phyloP scores from a whole-genome alignment of 2,113 vertebrate genomes.

The Nycticryphes semicollaris region DNA sequence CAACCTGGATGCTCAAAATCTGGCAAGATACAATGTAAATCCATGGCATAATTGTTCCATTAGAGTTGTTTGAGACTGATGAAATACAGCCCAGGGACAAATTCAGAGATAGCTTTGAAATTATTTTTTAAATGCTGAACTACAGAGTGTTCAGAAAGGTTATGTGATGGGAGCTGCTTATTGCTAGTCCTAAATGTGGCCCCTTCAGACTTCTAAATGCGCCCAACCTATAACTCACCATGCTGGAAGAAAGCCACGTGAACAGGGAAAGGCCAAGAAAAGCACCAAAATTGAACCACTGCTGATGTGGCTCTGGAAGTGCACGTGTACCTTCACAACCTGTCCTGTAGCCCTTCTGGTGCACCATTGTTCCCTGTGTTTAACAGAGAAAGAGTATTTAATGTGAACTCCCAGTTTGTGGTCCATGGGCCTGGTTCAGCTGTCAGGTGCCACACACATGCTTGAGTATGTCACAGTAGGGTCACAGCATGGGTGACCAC shows the following conservation, averaged over 20 bases:
- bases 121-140: background rate
- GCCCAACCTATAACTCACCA: background rate
- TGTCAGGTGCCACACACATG: background rate
- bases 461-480: background rate
- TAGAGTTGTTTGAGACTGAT: background rate
- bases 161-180: background rate
- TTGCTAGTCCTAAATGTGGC: background rate
- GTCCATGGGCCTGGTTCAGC: too few relatives aligned
- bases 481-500: too few relatives aligned
- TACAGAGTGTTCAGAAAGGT: background rate
- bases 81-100: background rate
- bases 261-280: background rate
- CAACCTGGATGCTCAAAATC: background rate
- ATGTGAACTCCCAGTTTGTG: background rate
- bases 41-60: background rate
- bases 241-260: background rate
- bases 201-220: background rate
- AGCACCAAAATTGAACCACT: background rate
- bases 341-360: background rate
- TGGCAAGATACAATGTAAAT: background rate
- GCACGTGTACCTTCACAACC: background rate
- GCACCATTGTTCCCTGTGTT: background rate
- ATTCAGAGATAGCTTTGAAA: background rate
- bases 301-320: background rate
- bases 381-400: background rate